Conservation (phyloP, 2,797 vertebrate genomes). For the Salmo trutta region DNA sequence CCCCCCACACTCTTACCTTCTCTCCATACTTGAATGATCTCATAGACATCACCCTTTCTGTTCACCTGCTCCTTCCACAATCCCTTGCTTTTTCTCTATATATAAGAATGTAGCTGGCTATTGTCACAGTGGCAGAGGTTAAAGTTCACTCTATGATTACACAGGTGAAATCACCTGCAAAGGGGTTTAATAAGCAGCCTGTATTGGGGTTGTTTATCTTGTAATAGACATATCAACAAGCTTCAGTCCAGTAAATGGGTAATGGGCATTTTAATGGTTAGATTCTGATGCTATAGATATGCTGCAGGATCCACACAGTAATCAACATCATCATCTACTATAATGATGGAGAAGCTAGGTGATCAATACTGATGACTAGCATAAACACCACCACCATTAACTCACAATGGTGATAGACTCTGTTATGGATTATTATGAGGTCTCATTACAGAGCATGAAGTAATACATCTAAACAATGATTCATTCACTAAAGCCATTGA, state of each 20-base stretch:
- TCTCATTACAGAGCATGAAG: background rate
- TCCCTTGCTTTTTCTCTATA: background rate
- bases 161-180: background rate
- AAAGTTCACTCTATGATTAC: background rate
- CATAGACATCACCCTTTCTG: background rate
- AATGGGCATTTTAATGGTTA: background rate
- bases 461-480: background rate
- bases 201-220: background rate
- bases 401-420: background rate
- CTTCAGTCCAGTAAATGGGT: background rate
- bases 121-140: background rate
- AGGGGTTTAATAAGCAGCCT: background rate
- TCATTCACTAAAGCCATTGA: background rate
- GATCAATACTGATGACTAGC: background rate
- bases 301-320: background rate
- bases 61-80: background rate
- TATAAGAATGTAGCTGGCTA: background rate
- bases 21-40: background rate
- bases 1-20: background rate
- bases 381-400: background rate
- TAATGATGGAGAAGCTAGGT: background rate
- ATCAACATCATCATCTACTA: slow-evolving; percentile 2
- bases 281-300: background rate
- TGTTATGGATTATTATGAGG: background rate
- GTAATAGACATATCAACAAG: background rate